A percentile compares a stretch with the other conserved stretches of the same genome.
Evolutionary conservation across 2,888 invertebrate species (phyloP).

Genomic region (Eudasyphora cyanicolor): DNA sequence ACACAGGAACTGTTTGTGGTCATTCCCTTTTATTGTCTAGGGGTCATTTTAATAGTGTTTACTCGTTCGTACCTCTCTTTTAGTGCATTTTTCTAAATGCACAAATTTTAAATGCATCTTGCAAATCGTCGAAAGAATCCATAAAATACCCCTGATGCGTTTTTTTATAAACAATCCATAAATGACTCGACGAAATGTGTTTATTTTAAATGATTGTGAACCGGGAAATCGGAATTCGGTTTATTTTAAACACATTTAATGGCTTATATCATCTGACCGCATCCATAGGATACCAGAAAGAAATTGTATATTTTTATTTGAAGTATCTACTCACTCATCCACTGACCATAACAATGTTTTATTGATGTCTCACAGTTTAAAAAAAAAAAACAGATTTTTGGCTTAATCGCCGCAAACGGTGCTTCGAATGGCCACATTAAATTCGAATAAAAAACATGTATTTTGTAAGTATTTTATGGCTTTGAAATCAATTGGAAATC

Average conservation of each 20-base stretch:
- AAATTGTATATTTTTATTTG: not conserved
- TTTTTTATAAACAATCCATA: not conserved
- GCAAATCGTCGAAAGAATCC: not conserved
- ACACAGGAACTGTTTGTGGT: not conserved
- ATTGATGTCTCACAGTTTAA: not conserved
- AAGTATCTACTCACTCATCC: not conserved
- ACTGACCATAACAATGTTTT: not conserved
- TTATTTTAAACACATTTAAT: not conserved
- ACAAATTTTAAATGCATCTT: not conserved
- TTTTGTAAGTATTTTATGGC: not conserved
- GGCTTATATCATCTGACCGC: not conserved
- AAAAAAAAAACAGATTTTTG: not conserved
- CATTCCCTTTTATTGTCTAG: not conserved
- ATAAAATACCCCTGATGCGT: not conserved
- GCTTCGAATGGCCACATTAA: not conserved
- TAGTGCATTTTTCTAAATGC: not conserved
- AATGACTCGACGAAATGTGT: too few species aligned
- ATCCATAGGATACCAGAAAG: too few species aligned
- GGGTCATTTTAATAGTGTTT: not conserved
- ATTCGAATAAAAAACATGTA: not conserved
- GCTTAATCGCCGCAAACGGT: not conserved
- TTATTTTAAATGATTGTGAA: not conserved
- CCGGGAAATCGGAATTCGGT: not conserved
- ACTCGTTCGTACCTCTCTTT: not conserved
- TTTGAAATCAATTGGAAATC: not conserved